Evolutionary conservation across 92 coral and sea anemone genomes (phyloP).

Genomic region (Blastomussa wellsi): DNA sequence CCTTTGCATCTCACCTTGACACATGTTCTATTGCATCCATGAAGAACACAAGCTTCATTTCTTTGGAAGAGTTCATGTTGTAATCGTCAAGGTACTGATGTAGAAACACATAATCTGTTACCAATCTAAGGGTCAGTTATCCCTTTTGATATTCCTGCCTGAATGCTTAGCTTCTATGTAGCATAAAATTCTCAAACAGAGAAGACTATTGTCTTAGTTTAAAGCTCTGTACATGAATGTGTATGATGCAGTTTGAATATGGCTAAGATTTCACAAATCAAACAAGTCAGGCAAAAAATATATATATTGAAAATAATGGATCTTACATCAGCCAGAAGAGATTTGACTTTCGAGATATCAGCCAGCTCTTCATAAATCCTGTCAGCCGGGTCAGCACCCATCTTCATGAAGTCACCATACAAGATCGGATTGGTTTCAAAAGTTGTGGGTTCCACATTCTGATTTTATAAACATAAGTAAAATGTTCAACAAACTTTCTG

Average conservation of each 20-base stretch:
- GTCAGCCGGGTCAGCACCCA: conserved; percentile 96
- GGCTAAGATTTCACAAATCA: not conserved
- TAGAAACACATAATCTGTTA: not conserved
- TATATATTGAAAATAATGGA: too few species aligned
- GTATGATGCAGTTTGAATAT: not conserved
- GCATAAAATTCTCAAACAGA: not conserved
- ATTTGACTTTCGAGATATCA: conserved; percentile 86
- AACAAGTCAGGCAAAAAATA: too few species aligned
- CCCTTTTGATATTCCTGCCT: too few species aligned
- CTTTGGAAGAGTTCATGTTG: conserved; percentile 96
- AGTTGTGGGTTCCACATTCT: conserved; percentile 84
- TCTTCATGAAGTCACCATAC: conserved; percentile 99
- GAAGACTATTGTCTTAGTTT: not conserved
- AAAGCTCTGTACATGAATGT: not conserved
- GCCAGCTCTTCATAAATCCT: conserved; percentile 87
- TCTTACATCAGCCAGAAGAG: conserved; percentile 86
- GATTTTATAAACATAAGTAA: not conserved
- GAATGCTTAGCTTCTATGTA: too few species aligned
- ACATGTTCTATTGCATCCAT: conserved; percentile 99
- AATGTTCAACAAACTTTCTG: too few species aligned
- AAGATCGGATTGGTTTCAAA: conserved; percentile 89
- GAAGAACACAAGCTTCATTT: conserved; percentile 98
- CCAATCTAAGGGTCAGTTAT: too few species aligned
- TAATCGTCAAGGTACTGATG: conserved; percentile 90
- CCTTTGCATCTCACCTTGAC: conserved; percentile 64